Evolutionary conservation across 2,113 vertebrate genomes (phyloP), one percentile per base, ranked within the genome.

Genomic region (Acrocephalus kingi): DNA sequence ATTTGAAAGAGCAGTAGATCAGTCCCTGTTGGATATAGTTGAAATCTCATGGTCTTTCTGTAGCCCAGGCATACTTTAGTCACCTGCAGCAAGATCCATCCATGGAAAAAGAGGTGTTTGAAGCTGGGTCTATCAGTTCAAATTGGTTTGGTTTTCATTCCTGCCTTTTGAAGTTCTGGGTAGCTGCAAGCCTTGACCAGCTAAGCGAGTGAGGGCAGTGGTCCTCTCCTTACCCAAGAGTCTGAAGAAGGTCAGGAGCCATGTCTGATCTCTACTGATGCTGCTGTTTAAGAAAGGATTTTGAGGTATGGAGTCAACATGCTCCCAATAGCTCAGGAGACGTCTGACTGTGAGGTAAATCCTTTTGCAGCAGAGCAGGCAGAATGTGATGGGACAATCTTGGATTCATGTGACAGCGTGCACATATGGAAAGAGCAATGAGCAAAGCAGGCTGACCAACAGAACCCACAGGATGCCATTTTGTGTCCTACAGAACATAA

Each of bases 391-490:
- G 24, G 31, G 64, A 39, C 48, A 48, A 2, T 61, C 13, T 51
- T 66, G 59, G 41, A 13, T 68, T 59, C 22, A 0, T 39, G 41
- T 43, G 59, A 13, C n/a, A 18, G 23, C 0, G 4, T 74, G 28
- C 10, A 14, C 1, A 0, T 17, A 10, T 15, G 28, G 54, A 31
- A 76, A 14, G 72, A 30, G 43, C 8, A 39, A 39, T 3, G 2
- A 8, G 16, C 22, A 82, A 74, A 31, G 6, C 23, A 67, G 52
- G 21, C 23, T 79, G 55, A 49, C n/a, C 13, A 17, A 6, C 58
- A 76, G 63, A 86, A 58, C 27, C 39, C 73, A 28, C 9, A 27
- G 23, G 71, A 33, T 88, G 78, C 75, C 49, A 63, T 66, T 85
- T 51, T 63, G 37, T 94, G 30, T 61, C 18, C 66, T 62, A 15